Base-by-base conservation (phyloP, 2,888 invertebrate genomes). In the Venustoraphidia nigricollis region DNA sequence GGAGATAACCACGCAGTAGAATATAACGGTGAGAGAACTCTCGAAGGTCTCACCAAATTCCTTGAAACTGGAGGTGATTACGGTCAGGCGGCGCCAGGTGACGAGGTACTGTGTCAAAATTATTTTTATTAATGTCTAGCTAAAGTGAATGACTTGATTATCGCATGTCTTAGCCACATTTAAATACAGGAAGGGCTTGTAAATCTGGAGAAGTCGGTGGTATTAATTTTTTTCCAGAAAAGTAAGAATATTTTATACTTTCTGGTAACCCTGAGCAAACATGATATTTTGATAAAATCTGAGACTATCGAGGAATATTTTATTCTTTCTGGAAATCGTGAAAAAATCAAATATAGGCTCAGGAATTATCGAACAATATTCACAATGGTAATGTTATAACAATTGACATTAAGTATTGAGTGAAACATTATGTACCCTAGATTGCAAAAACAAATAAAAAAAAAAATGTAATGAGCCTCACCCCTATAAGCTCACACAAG, bases 1-100 rank as follows among this genome's bases (percentile, higher is more conserved):
- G 86, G 79, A 45, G 86, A 88, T 59, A 93, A 92, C 70, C 83
- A 91, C 68, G 81, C 83, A 63, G 73, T 77, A 57, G 93, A 96
- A 63, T 99, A 91, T 76, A 88, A 84, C 62, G 93, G 96, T 53
- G 95, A 95, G 64, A 79, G 98, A 63, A 96, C 95, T 58, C 73
- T 97, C 56, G 94, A 91, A 58, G 96, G 81, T 50, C 77, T 99
- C 62, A 76, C 81, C 54, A 91, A 94, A 70, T 99, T 98, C 75
- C 72, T 98, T 52, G 96, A 97, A 66, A 79, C 81, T 53, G 88
- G 85, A 60, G 97, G 97, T 53, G 81, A 79, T 58, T 84, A 83
- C 49, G 85, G 83, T 41, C 75, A 81, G 60, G 76, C 77, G 27
- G 73, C 73, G 46, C 79, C 83, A 42, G 78, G 78, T 57, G 79